These are phyloP conservation scores for Coelopa pilipes DNA, from an alignment of 2,888 invertebrate species.

Conservation along the genomic window DNA sequence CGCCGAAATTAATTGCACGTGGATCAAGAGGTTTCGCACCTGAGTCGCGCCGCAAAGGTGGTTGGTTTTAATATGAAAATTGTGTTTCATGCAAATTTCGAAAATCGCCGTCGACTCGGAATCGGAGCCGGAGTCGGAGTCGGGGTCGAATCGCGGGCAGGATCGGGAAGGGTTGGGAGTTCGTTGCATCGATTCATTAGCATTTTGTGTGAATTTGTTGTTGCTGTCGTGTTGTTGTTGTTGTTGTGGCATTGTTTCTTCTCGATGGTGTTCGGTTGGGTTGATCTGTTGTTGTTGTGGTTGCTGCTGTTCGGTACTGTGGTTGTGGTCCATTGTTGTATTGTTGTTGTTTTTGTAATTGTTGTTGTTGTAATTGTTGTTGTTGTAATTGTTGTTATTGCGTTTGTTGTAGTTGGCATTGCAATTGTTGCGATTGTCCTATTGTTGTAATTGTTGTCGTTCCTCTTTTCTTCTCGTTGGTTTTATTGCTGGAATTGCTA, in stretches of 20 bases:
- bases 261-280: too few species aligned
- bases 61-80: constrained; percentile 53
- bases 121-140: background rate
- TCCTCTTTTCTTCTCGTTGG: background rate
- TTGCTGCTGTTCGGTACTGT: too few species aligned
- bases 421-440: background rate
- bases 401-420: background rate
- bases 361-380: background rate
- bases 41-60: background rate
- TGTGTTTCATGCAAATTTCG: constrained; percentile 56
- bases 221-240: background rate
- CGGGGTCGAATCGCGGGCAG: too few species aligned
- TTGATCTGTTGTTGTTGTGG: too few species aligned
- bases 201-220: constrained; percentile 3
- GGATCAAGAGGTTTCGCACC: background rate
- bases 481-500: too few species aligned
- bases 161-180: too few species aligned
- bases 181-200: background rate
- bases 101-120: constrained; percentile 26
- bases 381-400: background rate
- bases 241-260: too few species aligned
- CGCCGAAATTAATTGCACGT: background rate
- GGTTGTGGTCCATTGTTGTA: too few species aligned
- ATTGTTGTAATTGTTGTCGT: background rate
- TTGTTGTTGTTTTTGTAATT: too few species aligned